Evolutionary conservation across 2,797 vertebrate species (phyloP).

Genomic region (Meriones psammophilus): DNA sequence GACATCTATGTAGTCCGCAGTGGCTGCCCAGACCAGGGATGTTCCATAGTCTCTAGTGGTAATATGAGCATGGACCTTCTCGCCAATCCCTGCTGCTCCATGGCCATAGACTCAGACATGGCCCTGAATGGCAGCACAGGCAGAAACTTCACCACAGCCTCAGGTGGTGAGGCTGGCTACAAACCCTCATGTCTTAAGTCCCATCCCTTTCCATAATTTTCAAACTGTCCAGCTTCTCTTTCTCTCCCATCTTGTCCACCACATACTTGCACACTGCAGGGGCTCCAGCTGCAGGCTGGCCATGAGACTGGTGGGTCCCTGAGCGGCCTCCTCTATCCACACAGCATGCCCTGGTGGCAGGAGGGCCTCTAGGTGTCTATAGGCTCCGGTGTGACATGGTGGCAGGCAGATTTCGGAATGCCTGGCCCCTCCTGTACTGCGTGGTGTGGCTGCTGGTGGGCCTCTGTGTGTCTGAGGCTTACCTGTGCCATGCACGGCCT

Average conservation of each 20-base stretch:
- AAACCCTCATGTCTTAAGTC: not conserved
- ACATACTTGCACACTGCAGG: not conserved
- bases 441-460: not conserved
- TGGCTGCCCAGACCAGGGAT: not conserved
- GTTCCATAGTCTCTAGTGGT: not conserved
- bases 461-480: not conserved
- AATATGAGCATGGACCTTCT: not conserved
- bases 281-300: not conserved
- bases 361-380: not conserved
- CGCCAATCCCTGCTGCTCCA: not conserved
- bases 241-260: not conserved
- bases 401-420: not conserved
- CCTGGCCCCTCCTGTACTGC: not conserved
- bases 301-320: not conserved
- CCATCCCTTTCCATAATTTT: not conserved
- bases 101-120: not conserved
- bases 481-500: not conserved
- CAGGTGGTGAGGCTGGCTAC: not conserved
- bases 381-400: not conserved
- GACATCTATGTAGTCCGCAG: not conserved
- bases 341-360: not conserved
- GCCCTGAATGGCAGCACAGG: not conserved
- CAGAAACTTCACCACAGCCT: not conserved
- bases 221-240: not conserved
- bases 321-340: not conserved